phyloP scores from a whole-genome alignment of 2,113 vertebrate genomes.

The Ictidomys tridecemlineatus region DNA sequence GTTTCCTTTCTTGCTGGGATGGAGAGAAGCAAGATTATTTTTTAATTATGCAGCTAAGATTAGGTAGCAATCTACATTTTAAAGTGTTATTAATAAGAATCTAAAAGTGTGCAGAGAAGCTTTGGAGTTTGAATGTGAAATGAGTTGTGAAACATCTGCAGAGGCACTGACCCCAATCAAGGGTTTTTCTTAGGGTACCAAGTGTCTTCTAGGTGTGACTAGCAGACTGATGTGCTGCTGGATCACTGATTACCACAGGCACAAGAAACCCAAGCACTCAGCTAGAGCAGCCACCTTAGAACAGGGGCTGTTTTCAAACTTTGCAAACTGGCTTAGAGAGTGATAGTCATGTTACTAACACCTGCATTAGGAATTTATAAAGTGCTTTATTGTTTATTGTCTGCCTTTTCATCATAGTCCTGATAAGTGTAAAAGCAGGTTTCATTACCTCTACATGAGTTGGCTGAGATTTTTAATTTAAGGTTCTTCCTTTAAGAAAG shows the following conservation, averaged over 20 bases:
- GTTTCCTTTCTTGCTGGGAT: slow-evolving; percentile 83
- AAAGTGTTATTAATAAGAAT: slow-evolving; percentile 88
- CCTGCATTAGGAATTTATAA: background rate
- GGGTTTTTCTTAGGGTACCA: slow-evolving; percentile 76
- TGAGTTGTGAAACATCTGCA: slow-evolving; percentile 85
- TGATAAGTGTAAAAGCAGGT: background rate
- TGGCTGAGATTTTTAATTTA: background rate
- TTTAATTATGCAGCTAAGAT: slow-evolving; percentile 89
- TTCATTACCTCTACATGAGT: background rate
- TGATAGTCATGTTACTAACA: background rate
- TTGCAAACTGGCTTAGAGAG: slow-evolving; percentile 1
- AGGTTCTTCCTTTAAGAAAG: slow-evolving; percentile 9
- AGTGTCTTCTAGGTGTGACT: slow-evolving; percentile 54
- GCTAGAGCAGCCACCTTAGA: background rate
- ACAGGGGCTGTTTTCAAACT: background rate
- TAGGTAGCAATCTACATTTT: slow-evolving; percentile 89
- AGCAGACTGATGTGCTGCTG: background rate
- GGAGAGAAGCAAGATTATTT: slow-evolving; percentile 85
- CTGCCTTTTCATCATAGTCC: background rate
- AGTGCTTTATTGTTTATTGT: background rate
- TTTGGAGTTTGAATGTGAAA: slow-evolving; percentile 86
- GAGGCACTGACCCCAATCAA: slow-evolving; percentile 72
- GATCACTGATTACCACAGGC: background rate
- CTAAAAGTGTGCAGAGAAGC: slow-evolving; percentile 86
- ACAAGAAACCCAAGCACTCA: background rate